Conservation (phyloP, 2,113 vertebrate genomes). For the Geothlypis trichas region DNA sequence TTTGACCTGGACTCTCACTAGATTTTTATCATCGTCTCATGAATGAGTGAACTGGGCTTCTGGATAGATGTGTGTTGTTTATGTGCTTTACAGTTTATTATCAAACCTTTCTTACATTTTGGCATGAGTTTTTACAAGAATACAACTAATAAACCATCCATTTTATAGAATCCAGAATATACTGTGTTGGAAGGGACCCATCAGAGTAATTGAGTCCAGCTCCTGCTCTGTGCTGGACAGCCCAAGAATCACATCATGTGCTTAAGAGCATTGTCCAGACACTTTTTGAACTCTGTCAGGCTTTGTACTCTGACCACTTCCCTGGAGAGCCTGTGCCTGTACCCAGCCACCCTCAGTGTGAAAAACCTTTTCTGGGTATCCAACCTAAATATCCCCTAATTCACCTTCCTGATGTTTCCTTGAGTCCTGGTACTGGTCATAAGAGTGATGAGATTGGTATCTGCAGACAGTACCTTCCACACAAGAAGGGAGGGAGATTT, state of each 20-base stretch:
- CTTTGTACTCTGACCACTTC: neutral
- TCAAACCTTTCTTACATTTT: neutral
- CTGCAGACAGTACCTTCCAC: neutral
- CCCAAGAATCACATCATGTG: neutral
- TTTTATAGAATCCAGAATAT: neutral
- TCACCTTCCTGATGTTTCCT: neutral
- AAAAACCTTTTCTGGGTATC: neutral
- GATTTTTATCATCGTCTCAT: neutral
- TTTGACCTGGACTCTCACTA: neutral
- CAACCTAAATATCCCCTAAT: neutral
- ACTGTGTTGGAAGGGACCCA: neutral
- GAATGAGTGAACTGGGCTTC: neutral
- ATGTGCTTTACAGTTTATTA: neutral
- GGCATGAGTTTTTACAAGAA: neutral
- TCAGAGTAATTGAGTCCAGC: neutral
- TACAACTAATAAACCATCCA: neutral
- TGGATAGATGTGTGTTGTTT: neutral
- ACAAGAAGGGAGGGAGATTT: neutral
- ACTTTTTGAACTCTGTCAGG: neutral
- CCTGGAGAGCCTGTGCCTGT: neutral
- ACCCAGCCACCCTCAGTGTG: accelerated
- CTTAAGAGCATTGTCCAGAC: neutral
- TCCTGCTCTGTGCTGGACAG: neutral
- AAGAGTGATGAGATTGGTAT: neutral
- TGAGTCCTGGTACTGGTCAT: neutral